Evolutionary conservation across 1,140 invertebrate genomes (phyloP), one percentile per base, ranked within the genome.

Genomic region (Eufriesea mexicana): DNA sequence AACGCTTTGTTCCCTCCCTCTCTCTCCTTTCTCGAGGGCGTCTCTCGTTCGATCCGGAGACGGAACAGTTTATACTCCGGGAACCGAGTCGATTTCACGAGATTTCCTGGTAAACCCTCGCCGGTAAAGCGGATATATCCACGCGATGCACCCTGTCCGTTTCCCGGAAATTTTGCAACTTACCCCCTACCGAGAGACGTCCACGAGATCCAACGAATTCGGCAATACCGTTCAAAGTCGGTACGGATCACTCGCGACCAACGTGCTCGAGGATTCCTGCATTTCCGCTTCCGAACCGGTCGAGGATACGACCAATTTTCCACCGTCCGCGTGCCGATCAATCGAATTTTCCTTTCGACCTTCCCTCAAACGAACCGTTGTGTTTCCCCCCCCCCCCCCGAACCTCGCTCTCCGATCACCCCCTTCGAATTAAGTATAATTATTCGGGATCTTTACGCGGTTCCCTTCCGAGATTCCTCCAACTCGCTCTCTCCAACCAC

Each of bases 71-170:
- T 86, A 86, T 64, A 86, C 76, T 61, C n/a, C 49, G 35, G 28
- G 68, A 67, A 78, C 45, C 62, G 61, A 66, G 83, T 77, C 86
- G 75, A 88, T 84, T 82, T 42, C 72, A 61, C 28, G n/a, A 75
- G 76, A 86, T 86, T 86, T 84, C 47, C 51, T 35, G 42, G 70
- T 61, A 83, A 87, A 85, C 55, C 79, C 61, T 20, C 8, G 47
- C 14, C 54, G 73, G 73, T 61, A 59, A 76, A 76, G 51, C 47
- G 64, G 80, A 82, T 74, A 35, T 54, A 64, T 54, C 20, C 49
- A 51, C 51, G 25, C 23, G 70, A 10, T 35, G 14, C 10, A 9
- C 18, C n/a, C 55, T 47, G 20, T 25, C n/a, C 20, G 25, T 59
- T 71, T 20, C 9, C 55, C 47, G 42, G 55, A 71, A 71, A 61